These are phyloP conservation scores for Microplitis demolitor DNA, from an alignment of 1,140 invertebrate genomes.

Conservation along the genomic window DNA sequence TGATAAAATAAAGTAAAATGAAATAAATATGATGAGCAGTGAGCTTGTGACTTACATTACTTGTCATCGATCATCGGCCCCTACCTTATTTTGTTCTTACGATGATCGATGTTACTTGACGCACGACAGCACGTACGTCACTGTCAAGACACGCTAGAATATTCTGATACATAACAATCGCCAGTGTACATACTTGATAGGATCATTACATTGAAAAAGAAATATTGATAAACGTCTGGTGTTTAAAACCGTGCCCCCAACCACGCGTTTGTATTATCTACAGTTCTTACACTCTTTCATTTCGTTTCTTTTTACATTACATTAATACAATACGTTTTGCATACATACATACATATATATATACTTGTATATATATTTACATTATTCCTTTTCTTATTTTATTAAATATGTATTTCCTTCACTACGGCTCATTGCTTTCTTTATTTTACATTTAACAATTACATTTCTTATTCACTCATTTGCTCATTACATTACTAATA, in stretches of 20 bases:
- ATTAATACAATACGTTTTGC: background rate
- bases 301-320: background rate
- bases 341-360: too few species aligned
- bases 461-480: too few species aligned
- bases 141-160: background rate
- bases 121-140: background rate
- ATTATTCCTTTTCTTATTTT: background rate
- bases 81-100: background rate
- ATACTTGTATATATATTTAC: background rate
- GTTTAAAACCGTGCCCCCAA: background rate
- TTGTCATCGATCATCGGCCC: background rate
- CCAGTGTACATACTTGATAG: too few species aligned
- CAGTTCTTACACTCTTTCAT: background rate
- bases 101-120: background rate
- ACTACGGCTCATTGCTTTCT: too few species aligned
- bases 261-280: background rate
- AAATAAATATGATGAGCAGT: background rate
- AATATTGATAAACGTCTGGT: conserved; percentile 12
- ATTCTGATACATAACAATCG: background rate
- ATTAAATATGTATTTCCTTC: background rate
- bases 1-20: background rate
- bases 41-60: background rate
- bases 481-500: too few species aligned
- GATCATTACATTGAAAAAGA: background rate
- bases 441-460: too few species aligned